Evolutionary conservation across 2,888 invertebrate species (phyloP), one percentile per base, ranked within the genome.

Genomic region (Pachymerium ferrugineum): DNA sequence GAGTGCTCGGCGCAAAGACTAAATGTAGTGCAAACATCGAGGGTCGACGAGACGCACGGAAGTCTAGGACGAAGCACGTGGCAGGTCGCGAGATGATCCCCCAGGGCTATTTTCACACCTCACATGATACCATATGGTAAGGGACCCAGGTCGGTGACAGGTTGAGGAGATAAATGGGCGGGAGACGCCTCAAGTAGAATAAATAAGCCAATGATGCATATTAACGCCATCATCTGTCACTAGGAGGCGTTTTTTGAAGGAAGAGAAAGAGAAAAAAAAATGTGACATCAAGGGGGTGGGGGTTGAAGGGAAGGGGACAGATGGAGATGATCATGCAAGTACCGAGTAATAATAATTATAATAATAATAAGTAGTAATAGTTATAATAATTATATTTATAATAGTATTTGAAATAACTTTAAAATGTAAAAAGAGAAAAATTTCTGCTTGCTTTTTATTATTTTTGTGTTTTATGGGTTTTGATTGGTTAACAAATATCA

Each of bases 101-200:
- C 2, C 22, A 16, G 47, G 47, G 47, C 47, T 47, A 47, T 47
- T 70, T 70, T 70, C 70, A 70, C 70, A 70, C 70, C 70, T 70
- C 70, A 70, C 16, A 14, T 70, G 70, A 33, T 70, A 70, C 29
- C 70, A 70, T 70, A 70, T 70, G 70, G 70, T 70, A 47, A 47
- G 47, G 47, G 47, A 47, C 47, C 22, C 47, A 47, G 16, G 22
- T 47, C 47, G 47, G 47, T 47, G 47, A 47, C 47, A 47, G 47
- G 47, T 14, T 22, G 47, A 47, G 47, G n/a, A 47, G 47, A 47
- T 47, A 47, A 47, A 47, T 47, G 47, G 47, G 47, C 47, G 47
- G 47, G 47, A 47, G 47, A 47, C 47, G 47, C 47, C 47, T 47
- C 47, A 47, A 47, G 19, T 14, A 47, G 47, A 47, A 47, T 47